Conservation (phyloP, 2,888 invertebrate genomes). For the Tolmerus cingulatus region DNA sequence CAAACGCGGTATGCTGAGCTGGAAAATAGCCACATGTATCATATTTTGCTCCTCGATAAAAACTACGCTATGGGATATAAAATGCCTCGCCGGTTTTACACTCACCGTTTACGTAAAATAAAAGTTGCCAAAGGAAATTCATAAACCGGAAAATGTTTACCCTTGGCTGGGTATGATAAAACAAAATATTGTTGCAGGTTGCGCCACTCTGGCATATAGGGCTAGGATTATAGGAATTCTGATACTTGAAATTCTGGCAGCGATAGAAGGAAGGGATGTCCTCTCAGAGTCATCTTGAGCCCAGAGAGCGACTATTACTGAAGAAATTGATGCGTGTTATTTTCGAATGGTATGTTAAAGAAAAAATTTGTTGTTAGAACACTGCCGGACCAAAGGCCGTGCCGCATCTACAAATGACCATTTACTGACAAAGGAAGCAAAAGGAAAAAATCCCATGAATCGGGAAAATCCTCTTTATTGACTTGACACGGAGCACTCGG, state of each 20-base stretch:
- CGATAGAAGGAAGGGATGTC: neutral
- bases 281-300: neutral
- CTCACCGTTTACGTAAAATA: constrained; percentile 23
- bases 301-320: neutral
- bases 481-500: constrained; percentile 47
- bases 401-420: neutral
- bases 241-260: neutral
- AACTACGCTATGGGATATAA: constrained; percentile 26
- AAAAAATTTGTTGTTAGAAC: neutral
- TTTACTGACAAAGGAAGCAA: constrained; percentile 1
- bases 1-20: neutral
- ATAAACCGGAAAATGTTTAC: constrained; percentile 11
- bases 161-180: neutral
- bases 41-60: constrained; percentile 15
- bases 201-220: neutral
- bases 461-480: constrained; percentile 49
- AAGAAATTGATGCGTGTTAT: neutral
- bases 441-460: constrained; percentile 46
- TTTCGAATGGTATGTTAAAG: neutral
- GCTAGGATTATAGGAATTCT: neutral
- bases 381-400: neutral
- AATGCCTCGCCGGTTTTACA: constrained; percentile 29
- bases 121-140: constrained; percentile 30
- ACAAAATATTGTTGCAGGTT: neutral
- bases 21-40: constrained; percentile 32